Evolutionary conservation across 1,140 invertebrate genomes (phyloP), one percentile per base, ranked within the genome.

Genomic region (Ceratosolen solmsi): DNA sequence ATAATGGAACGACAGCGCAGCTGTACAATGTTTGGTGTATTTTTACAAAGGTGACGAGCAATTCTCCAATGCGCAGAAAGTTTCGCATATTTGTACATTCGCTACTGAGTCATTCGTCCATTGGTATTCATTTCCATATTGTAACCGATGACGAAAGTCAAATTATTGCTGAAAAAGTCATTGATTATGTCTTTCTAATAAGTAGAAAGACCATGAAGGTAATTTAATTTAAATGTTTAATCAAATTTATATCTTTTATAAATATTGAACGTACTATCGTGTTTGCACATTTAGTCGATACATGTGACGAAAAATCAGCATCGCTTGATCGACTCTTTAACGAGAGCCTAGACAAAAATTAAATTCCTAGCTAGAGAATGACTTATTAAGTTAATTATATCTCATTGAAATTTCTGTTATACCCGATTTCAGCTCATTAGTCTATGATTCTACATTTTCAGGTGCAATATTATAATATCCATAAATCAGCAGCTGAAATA

Each of bases 121-220:
- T 93, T 60, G 30, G 33, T 22, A 85, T 96, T 58, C 91, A 93
- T 56, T 91, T 96, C 33, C 94, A 96, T 86, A 92, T 96, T 2
- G 94, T 96, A 72, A 94, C 93, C 1, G 96, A 96, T 87, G 87
- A 91, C 4, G 89, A 92, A 9, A 96, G 95, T 88, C 92, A 93
- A 86, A 73, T 86, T 5, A 92, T 95, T 70, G 95, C 94, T n/a
- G 87, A 93, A 63, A 88, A 92, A 30, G 92, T 95, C 25, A 84
- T 94, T 60, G 89, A 87, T 83, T 89, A 89, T 78, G 92, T 88
- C 72, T 92, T 88, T 81, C 90, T 60, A 56, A 86, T 84, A 7
- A 88, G 88, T 33, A 88, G 87, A 82, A 92, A 90, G 86, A 91
- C 89, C 74, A 90, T 92, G 85, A 89, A 91, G 85, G 87, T 94